Evolutionary conservation across 1,140 invertebrate species (phyloP), one percentile per base, ranked within the genome.

Genomic region (Papilio machaon): DNA sequence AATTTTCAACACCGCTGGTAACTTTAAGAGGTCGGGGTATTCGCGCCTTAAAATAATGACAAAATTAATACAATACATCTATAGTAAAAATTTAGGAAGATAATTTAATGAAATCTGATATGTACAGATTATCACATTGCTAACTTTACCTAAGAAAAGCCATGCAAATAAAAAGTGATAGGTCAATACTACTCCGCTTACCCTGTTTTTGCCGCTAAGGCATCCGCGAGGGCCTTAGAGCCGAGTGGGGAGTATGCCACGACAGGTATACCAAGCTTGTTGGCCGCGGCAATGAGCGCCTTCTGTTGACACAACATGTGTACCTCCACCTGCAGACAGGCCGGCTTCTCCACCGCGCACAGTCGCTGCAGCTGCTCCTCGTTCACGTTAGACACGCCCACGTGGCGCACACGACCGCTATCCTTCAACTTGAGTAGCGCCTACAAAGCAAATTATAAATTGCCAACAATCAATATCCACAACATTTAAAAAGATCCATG

Each of bases 221-320:
- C 90, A 82, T 94, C 92, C 23, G 93, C 93, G 49, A 96, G 91
- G 3, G 96, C 97, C 81, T 96, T 96, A 3, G 97, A 97, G 7
- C 97, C 98, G 13, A 99, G 91, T 1, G 98, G 97, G 49, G 97
- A 97, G 88, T 98, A 99, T 0, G 97, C 98, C 1, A 97, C 97
- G 3, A 99, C 88, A 0, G 95, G 94, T 60, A 99, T 97, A 43
- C 96, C 96, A 79, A 97, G 95, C 17, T 94, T 87, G 75, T 96
- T 95, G 85, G 98, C 98, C 74, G 96, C 97, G 60, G 97, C 95
- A 2, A 97, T 93, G 19, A 99, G 91, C 15, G 96, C 91, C 6
- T 95, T 96, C 91, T 99, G 98, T 89, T 98, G 98, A 85, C 97
- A 95, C 83, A 98, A 97, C 0, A 96, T 96, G 91, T 99, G 97